Conservation (phyloP, 1,140 invertebrate species). For the Euwallacea fornicatus region DNA sequence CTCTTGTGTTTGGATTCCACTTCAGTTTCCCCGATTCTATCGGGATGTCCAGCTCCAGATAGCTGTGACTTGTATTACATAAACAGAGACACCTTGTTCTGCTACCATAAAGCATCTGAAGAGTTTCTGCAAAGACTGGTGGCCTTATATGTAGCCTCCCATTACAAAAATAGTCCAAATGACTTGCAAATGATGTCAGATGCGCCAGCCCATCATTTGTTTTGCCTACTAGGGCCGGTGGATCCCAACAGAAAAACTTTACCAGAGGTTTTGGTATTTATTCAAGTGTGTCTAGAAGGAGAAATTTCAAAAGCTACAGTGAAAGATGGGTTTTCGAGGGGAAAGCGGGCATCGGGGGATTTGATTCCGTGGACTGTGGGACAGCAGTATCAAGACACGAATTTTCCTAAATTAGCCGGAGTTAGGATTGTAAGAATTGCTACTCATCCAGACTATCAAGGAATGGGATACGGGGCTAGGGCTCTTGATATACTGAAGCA, state of each 20-base stretch:
- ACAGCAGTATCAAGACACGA: constrained; percentile 92
- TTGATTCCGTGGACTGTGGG: constrained; percentile 98
- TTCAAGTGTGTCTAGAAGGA: constrained; percentile 96
- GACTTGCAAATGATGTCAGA: constrained; percentile 99
- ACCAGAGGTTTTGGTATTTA: constrained; percentile 89
- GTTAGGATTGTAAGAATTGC: constrained; percentile 94
- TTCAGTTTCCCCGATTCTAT: constrained; percentile 64
- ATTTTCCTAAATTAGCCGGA: constrained; percentile 90
- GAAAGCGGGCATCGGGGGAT: constrained; percentile 91
- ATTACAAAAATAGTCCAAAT: constrained; percentile 99
- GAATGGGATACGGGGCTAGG: constrained; percentile 92
- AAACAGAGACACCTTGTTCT: constrained; percentile 94
- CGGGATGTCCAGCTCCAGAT: constrained; percentile 84
- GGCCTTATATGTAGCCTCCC: constrained; percentile 93
- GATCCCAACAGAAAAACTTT: constrained; percentile 69
- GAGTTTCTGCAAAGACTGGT: constrained; percentile 91
- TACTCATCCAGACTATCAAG: constrained; percentile 97
- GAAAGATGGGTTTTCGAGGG: constrained; percentile 75
- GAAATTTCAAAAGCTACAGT: constrained; percentile 84
- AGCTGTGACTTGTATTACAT: constrained; percentile 90
- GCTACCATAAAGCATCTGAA: constrained; percentile 95
- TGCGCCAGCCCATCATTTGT: constrained; percentile 96
- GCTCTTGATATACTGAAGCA: constrained; percentile 82
- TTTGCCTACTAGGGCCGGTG: constrained; percentile 90
- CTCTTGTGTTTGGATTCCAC: constrained; percentile 90